Conservation (phyloP, 2,113 vertebrate genomes). For the Cyanoramphus novaezelandiae region DNA sequence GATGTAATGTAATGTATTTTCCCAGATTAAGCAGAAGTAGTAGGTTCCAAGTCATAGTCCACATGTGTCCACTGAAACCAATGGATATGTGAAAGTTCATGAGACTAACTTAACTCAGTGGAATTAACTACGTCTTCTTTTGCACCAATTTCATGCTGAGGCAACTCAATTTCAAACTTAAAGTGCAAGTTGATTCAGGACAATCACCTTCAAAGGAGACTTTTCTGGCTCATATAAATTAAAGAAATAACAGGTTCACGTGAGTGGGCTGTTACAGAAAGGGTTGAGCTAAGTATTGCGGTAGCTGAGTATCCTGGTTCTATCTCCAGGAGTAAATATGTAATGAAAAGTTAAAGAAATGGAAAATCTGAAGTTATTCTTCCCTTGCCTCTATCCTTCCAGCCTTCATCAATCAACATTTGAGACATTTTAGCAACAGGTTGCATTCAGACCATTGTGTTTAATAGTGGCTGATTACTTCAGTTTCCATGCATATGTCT, state of each 20-base stretch:
- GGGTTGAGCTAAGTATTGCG: not conserved
- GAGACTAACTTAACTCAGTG: not conserved
- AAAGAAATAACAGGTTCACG: not conserved
- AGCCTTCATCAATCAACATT: not conserved
- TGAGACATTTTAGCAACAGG: not conserved
- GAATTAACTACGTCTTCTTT: not conserved
- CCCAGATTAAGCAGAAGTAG: not conserved
- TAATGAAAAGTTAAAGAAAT: not conserved
- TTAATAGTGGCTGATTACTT: not conserved
- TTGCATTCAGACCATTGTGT: not conserved
- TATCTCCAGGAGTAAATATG: not conserved
- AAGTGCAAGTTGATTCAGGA: not conserved
- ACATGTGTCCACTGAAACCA: not conserved
- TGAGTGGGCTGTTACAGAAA: not conserved
- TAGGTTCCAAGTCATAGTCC: not conserved
- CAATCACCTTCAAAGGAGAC: not conserved
- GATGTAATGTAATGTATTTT: not conserved
- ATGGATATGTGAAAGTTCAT: not conserved
- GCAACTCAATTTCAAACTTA: not conserved
- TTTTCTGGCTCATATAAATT: not conserved
- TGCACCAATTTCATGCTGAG: not conserved
- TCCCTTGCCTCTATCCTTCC: not conserved
- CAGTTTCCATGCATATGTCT: not conserved
- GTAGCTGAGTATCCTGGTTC: not conserved
- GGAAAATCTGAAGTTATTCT: not conserved